Evolutionary conservation across 2,888 invertebrate genomes (phyloP), one percentile per base, ranked within the genome.

Genomic region (Clanis bilineata): DNA sequence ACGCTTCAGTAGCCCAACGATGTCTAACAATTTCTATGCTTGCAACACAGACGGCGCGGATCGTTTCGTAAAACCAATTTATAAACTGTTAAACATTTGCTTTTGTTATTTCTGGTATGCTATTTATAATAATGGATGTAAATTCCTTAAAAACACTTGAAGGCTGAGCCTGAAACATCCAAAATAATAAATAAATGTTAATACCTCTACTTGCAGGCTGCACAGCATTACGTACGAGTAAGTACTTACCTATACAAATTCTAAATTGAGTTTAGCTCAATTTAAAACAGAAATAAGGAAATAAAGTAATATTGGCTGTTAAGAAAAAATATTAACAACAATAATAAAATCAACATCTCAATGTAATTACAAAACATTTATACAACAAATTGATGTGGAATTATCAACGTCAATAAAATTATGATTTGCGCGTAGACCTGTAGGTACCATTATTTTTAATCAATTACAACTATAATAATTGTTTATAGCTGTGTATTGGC

Each of bases 1-100:
- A 92, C 90, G 92, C 90, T 91, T 88, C 86, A 91, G 83, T 90
- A 87, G 85, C 73, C 80, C 75, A 80, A 76, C 76, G 79, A 79
- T 74, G 76, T 77, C 80, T 80, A 79, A 86, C 87, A 88, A 86
- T 89, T 89, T 89, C 86, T 90, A 82, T 76, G 75, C 81, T 90
- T 90, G 80, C 89, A 83, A 86, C 83, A 90, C 73, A 72, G 72
- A 66, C 76, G 76, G 72, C 76, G 77, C 74, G 75, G 74, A 74
- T 69, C 69, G 77, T 90, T 88, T 90, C 89, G 86, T 77, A 88
- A 90, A 80, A 73, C 61, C 65, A 67, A 77, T 78, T 74, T 74
- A 68, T 70, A 68, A 69, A 65, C 63, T 61, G 58, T 36, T 58
- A 58, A 61, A 61, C 54, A 61, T 62, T 70, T 59, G 43, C 60